These are phyloP conservation scores for Aromia moschata DNA, from an alignment of 2,888 invertebrate species.

Conservation along the genomic window DNA sequence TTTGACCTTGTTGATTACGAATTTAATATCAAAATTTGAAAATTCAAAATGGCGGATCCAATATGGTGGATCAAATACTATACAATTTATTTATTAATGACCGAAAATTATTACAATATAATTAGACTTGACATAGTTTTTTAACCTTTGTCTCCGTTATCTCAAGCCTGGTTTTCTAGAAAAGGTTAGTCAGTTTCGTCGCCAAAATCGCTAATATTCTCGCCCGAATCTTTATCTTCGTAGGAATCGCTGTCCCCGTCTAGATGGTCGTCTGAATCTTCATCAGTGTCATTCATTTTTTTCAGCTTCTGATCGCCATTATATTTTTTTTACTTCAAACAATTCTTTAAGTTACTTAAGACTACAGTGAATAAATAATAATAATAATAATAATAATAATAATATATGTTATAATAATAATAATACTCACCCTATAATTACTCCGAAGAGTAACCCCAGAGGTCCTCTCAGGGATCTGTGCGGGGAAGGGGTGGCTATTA, in stretches of 20 bases:
- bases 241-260: constrained; percentile 5
- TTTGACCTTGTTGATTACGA: no score
- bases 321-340: no score
- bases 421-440: no score
- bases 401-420: not conserved
- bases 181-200: not conserved
- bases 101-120: not conserved
- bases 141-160: not conserved
- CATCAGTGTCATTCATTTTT: not conserved
- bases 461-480: no score
- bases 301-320: no score
- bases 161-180: not conserved
- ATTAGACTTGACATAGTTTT: not conserved
- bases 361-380: no score
- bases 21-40: no score
- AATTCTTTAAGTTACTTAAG: no score
- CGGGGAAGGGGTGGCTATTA: no score
- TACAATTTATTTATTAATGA: not conserved
- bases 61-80: not conserved
- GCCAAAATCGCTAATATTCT: constrained; percentile 3
- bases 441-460: no score
- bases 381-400: no score
- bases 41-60: not conserved
- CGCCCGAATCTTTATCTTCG: constrained; percentile 3
- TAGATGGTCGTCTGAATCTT: not conserved